phyloP scores from a whole-genome alignment of 2,888 invertebrate species.

The Horisme vitalbata region DNA sequence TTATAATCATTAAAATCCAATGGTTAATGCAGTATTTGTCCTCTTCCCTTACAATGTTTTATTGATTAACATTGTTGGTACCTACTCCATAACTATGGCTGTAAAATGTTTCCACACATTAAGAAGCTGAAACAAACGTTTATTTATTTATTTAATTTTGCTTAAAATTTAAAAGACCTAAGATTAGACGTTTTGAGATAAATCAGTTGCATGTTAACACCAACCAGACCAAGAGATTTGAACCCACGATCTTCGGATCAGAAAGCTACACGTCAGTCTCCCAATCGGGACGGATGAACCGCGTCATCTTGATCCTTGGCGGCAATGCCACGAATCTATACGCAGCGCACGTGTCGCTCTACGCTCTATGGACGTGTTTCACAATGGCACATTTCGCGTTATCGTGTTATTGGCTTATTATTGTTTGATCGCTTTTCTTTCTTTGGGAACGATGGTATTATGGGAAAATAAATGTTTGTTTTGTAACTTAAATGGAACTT shows the following conservation, averaged over 20 bases:
- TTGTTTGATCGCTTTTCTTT: slow-evolving; percentile 18
- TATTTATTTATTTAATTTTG: too few species aligned
- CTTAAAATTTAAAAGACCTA: too few species aligned
- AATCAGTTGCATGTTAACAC: too few species aligned
- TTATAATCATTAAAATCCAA: too few species aligned
- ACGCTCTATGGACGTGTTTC: slow-evolving; percentile 36
- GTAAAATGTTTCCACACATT: too few species aligned
- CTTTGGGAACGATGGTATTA: neutral
- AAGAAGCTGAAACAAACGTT: too few species aligned
- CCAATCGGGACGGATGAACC: slow-evolving; percentile 26
- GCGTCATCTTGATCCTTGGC: slow-evolving; percentile 49
- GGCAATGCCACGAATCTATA: slow-evolving; percentile 48
- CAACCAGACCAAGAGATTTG: slow-evolving; percentile 1
- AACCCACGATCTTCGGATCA: slow-evolving; percentile 12
- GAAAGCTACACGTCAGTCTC: slow-evolving; percentile 2
- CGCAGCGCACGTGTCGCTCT: slow-evolving; percentile 53
- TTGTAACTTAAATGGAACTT: too few species aligned
- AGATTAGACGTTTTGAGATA: too few species aligned
- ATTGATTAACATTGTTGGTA: too few species aligned
- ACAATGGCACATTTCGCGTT: slow-evolving; percentile 57
- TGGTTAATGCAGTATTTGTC: too few species aligned
- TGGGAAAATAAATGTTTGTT: neutral
- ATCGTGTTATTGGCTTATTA: slow-evolving; percentile 25
- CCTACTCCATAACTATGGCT: too few species aligned
- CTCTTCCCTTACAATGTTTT: too few species aligned